Evolutionary conservation across 2,113 vertebrate species (phyloP).

Genomic region (Guaruba guarouba): DNA sequence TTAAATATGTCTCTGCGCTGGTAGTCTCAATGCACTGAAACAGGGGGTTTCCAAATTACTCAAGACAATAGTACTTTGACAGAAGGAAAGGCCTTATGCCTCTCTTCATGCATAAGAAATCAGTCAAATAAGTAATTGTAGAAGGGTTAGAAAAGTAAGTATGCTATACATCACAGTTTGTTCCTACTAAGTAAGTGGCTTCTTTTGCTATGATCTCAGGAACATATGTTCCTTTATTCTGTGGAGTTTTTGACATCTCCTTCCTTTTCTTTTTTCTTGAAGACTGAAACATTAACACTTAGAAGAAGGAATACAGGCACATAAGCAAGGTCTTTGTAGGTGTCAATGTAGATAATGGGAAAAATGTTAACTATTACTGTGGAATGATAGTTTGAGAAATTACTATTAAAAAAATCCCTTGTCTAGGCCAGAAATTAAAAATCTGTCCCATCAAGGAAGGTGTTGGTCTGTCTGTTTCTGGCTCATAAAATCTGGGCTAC

Average conservation of each 20-base stretch:
- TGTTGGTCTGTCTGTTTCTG: neutral
- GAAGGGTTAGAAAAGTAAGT: constrained; percentile 30
- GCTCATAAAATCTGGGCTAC: neutral
- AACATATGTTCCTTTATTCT: constrained; percentile 28
- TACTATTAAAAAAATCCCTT: neutral
- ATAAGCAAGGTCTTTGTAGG: neutral
- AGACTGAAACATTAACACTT: neutral
- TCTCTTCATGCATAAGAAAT: constrained; percentile 55
- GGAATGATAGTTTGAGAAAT: neutral
- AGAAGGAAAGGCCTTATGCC: neutral
- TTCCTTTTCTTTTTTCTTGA: neutral
- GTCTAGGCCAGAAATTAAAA: neutral
- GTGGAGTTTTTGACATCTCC: neutral
- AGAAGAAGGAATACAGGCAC: neutral
- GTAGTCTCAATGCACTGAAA: neutral
- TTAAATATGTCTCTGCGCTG: constrained; percentile 14
- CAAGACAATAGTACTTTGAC: neutral
- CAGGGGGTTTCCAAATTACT: constrained; percentile 16
- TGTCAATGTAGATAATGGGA: neutral
- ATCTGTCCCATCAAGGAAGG: neutral
- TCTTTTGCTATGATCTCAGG: constrained; percentile 30
- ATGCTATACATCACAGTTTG: neutral
- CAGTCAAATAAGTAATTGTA: constrained; percentile 49
- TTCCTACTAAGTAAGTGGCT: neutral
- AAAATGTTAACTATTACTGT: neutral